Evolutionary conservation across 2,888 invertebrate genomes (phyloP).

Genomic region (Drosophila flavopinicola): DNA sequence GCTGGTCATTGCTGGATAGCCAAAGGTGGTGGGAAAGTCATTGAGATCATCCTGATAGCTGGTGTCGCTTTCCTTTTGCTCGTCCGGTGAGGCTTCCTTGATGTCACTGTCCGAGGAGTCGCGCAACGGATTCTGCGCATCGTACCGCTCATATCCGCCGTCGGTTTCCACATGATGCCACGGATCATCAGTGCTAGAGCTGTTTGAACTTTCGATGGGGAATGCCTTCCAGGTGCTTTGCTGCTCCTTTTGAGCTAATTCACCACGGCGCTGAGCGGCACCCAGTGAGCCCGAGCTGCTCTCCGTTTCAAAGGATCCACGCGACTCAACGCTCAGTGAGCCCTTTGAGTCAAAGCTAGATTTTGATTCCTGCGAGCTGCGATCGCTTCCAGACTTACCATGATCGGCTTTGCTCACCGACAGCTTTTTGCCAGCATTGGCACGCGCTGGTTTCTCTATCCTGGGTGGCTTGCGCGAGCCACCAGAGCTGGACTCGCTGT

Average conservation of each 20-base stretch:
- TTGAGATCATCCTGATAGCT: slow-evolving; percentile 91
- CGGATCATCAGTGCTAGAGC: slow-evolving; percentile 93
- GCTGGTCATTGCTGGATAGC: slow-evolving; percentile 88
- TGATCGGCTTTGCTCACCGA: slow-evolving; percentile 83
- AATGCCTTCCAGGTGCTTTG: slow-evolving; percentile 93
- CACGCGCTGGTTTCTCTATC: slow-evolving; percentile 84
- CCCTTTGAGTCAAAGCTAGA: slow-evolving; percentile 88
- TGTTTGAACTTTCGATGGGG: slow-evolving; percentile 93
- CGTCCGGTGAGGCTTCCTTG: slow-evolving; percentile 86
- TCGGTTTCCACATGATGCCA: slow-evolving; percentile 91
- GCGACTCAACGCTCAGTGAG: slow-evolving; percentile 88
- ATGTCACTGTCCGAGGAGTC: slow-evolving; percentile 83
- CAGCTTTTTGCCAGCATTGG: slow-evolving; percentile 83
- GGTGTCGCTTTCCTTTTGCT: slow-evolving; percentile 86
- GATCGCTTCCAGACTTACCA: slow-evolving; percentile 82
- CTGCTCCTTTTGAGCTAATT: slow-evolving; percentile 87
- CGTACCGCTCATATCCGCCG: slow-evolving; percentile 86
- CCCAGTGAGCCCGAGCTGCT: slow-evolving; percentile 91
- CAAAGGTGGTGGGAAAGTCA: slow-evolving; percentile 90
- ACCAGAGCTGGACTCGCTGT: slow-evolving; percentile 87
- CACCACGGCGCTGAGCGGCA: slow-evolving; percentile 88
- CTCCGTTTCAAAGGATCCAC: slow-evolving; percentile 90
- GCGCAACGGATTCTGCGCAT: slow-evolving; percentile 82
- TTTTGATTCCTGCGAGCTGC: slow-evolving; percentile 85
- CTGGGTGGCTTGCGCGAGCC: slow-evolving; percentile 86